These are phyloP conservation scores for Madoqua kirkii DNA, from an alignment of 2,113 vertebrate genomes.

Conservation along the genomic window DNA sequence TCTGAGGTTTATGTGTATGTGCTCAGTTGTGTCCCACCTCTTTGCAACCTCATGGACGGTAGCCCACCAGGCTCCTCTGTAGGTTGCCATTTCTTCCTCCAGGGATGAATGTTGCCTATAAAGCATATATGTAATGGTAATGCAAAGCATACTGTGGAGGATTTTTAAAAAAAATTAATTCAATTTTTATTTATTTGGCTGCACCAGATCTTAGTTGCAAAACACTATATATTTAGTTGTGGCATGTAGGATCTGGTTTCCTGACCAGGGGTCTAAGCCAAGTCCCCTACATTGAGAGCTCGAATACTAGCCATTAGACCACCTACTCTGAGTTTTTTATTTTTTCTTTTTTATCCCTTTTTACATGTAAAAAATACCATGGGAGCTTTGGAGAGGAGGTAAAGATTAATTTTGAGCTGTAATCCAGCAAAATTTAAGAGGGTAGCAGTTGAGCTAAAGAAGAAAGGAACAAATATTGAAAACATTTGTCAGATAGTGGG, in stretches of 20 bases:
- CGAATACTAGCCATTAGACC: neutral
- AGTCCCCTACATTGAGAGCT: neutral
- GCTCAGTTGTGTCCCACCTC: neutral
- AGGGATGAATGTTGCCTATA: neutral
- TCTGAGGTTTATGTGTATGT: neutral
- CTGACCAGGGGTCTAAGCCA: neutral
- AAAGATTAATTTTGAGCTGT: slow-evolving; percentile 25
- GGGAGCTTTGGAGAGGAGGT: neutral
- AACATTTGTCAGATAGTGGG: neutral
- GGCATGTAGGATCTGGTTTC: neutral
- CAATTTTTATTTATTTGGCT: neutral
- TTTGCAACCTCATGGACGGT: neutral
- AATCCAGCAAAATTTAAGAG: neutral
- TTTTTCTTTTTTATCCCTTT: neutral
- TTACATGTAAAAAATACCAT: neutral
- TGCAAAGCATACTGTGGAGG: neutral
- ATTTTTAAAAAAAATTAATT: neutral
- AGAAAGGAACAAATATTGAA: neutral
- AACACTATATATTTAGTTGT: neutral
- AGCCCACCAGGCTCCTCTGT: neutral
- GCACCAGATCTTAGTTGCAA: neutral
- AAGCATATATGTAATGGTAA: neutral
- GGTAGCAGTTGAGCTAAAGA: neutral
- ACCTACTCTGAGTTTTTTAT: neutral
- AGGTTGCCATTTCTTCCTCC: neutral